These are phyloP conservation scores for Rhyzopertha dominica DNA, from an alignment of 1,140 invertebrate genomes.

Conservation along the genomic window DNA sequence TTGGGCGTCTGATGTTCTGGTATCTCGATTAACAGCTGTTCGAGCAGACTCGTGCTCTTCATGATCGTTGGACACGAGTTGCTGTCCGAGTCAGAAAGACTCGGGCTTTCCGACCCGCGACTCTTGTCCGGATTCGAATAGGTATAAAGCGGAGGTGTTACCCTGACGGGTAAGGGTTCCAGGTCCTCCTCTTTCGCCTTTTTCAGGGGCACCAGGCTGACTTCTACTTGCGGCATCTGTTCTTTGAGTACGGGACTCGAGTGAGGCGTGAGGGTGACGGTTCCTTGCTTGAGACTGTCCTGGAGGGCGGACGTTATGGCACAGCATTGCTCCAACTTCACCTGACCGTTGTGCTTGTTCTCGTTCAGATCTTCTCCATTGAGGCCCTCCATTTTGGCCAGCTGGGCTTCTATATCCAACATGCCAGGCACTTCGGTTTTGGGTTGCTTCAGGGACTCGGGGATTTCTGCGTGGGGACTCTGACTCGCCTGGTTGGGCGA, in stretches of 20 bases:
- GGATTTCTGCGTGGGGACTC: conserved; percentile 49
- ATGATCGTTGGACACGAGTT: conserved; percentile 25
- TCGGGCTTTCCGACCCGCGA: conserved; percentile 29
- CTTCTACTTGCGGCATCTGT: conserved; percentile 20
- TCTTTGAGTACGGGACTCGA: conserved; percentile 4
- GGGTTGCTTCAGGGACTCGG: conserved; percentile 23
- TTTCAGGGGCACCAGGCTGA: conserved; percentile 18
- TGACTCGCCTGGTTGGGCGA: conserved; percentile 77
- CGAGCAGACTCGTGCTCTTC: conserved; percentile 58
- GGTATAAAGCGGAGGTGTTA: conserved; percentile 67
- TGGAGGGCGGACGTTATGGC: conserved; percentile 37
- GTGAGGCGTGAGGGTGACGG: conserved; percentile 14
- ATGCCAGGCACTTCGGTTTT: conserved; percentile 51
- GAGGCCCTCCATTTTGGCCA: conserved; percentile 62
- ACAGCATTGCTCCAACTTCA: conserved; percentile 34
- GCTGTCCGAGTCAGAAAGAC: conserved; percentile 25
- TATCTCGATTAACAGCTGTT: conserved; percentile 73
- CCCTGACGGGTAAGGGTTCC: conserved; percentile 64
- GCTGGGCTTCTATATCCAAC: conserved; percentile 59
- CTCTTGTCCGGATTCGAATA: conserved; percentile 68
- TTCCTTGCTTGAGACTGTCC: conserved; percentile 31
- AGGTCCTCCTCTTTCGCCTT: conserved; percentile 46
- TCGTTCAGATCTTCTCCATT: conserved; percentile 44
- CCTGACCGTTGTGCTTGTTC: conserved; percentile 35
- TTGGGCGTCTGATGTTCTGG: conserved; percentile 48